phyloP scores from a whole-genome alignment of 2,113 vertebrate genomes.

The Cebidichthys violaceus region DNA sequence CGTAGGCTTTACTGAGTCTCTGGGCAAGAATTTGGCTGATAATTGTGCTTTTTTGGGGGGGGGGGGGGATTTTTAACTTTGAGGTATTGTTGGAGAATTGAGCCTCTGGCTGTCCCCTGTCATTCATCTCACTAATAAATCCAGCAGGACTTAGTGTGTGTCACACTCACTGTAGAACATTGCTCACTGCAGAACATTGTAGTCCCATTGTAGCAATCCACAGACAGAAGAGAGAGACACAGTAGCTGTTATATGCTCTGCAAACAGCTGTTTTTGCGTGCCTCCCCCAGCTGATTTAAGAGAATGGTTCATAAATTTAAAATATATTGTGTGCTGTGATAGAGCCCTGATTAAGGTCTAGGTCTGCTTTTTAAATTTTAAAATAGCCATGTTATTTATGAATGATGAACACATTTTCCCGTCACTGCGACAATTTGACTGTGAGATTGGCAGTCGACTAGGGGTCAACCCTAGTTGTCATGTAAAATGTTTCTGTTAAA shows the following conservation, averaged over 20 bases:
- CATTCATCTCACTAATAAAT: not conserved
- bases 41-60: constrained; percentile 7
- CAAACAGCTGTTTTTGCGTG: not conserved
- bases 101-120: constrained; percentile 9
- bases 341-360: too few species aligned
- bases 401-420: too few species aligned
- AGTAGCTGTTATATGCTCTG: not conserved
- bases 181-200: not conserved
- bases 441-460: too few species aligned
- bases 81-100: constrained; percentile 16
- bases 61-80: constrained; percentile 9
- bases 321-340: too few species aligned
- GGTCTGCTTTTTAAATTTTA: too few species aligned
- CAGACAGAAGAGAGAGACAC: not conserved
- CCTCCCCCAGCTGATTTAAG: too few species aligned
- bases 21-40: not conserved
- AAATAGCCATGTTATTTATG: too few species aligned
- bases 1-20: not conserved
- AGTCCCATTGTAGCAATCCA: too few species aligned
- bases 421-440: too few species aligned
- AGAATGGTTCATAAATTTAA: not conserved
- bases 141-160: not conserved
- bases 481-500: too few species aligned
- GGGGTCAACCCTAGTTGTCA: too few species aligned
- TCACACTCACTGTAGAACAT: not conserved